Evolutionary conservation across 2,797 vertebrate genomes (phyloP).

Genomic region (Anableps anableps): DNA sequence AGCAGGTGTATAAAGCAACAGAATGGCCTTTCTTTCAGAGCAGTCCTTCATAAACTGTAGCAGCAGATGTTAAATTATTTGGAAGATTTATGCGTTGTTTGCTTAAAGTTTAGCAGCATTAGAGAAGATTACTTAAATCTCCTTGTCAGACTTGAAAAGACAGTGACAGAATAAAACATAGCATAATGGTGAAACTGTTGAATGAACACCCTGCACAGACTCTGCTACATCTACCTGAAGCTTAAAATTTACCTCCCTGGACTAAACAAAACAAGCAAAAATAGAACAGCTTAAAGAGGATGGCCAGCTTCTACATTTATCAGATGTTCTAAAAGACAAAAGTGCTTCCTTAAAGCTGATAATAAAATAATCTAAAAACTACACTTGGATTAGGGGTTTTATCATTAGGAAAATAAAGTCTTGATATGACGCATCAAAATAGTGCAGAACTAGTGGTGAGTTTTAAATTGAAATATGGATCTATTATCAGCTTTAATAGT

Average conservation of each 20-base stretch:
- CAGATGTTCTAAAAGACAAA: not conserved
- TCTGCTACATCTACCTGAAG: not conserved
- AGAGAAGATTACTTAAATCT: conserved; percentile 38
- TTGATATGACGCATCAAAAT: too few species aligned
- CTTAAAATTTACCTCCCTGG: not conserved
- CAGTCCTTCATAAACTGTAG: conserved; percentile 22
- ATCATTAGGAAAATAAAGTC: not conserved
- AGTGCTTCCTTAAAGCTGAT: conserved; percentile 1
- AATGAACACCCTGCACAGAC: not conserved
- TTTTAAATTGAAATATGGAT: not conserved
- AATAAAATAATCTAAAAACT: conserved; percentile 4
- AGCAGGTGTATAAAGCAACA: conserved; percentile 47
- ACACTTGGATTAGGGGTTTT: not conserved
- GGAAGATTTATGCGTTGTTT: conserved; percentile 37
- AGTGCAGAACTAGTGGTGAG: not conserved
- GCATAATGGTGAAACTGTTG: not conserved
- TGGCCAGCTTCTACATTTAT: not conserved
- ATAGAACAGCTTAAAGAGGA: not conserved
- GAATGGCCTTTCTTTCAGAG: conserved; percentile 7
- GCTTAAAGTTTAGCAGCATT: conserved; percentile 26
- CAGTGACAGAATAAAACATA: conserved; percentile 10
- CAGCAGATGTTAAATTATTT: conserved; percentile 50
- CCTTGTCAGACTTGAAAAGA: conserved; percentile 29
- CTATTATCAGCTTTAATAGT: not conserved
- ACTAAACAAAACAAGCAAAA: not conserved